Base-by-base conservation (phyloP, 2,888 invertebrate genomes). In the Cryptus armator region DNA sequence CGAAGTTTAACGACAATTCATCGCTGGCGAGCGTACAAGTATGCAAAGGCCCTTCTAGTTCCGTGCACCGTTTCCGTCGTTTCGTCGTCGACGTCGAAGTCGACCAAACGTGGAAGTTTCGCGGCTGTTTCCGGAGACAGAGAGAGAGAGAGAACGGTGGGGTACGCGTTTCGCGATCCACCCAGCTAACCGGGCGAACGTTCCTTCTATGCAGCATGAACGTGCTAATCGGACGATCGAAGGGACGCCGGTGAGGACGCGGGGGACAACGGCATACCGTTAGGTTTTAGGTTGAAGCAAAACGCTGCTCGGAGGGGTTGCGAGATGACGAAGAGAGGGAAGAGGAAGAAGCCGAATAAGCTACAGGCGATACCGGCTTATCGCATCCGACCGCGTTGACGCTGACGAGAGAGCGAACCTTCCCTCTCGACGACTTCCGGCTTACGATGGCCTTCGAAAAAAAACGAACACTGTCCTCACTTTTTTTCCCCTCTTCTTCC, bases 191-290 rank as follows among this genome's bases (percentile, higher is more conserved):
- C 46, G 51, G 66, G 56, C 59, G 56, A 48, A 77, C 76, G 19
- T 78, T 75, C 51, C 75, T 64, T 81, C 72, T 74, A 74, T 51
- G 81, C 81, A 76, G 74, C 81, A 68, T 74, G 75, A 83, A 86
- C 86, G 86, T 86, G 86, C 86, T 85, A 85, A 86, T 86, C 86
- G 85, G 32, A 12, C 83, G 75, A 86, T 86, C 86, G 85, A 75
- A 74, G 74, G 78, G 62, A 74, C 53, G 66, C 56, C 56, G 68
- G 70, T 37, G 37, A 67, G 51, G 79, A 79, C 59, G 71, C 56
- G 71, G 9, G 56, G 56, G 46, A 62, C 75, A 68, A 10, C 62
- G 48, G 62, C 24, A 59, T 79, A 76, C 32, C 62, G 79, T 56
- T 56, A 19, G 56, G 56, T 56, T 56, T 56, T 46, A 76, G 74